A percentile compares a stretch with the other conserved stretches of the same genome.
Conservation (phyloP, 2,888 invertebrate species). For the Drosophila meridiana region DNA sequence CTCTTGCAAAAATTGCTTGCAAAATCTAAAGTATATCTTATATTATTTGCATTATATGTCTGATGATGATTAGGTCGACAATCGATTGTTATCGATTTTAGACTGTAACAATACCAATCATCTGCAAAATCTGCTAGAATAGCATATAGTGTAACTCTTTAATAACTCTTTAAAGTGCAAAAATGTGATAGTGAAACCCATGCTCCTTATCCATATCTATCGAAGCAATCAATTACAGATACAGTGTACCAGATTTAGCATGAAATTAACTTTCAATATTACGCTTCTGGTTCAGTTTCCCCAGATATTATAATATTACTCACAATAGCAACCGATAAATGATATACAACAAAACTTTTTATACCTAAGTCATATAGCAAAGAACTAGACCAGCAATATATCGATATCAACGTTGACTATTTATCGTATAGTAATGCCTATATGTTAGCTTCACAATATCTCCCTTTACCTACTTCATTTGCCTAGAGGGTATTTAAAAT, state of each 20-base stretch:
- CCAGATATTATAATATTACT: neutral
- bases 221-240: neutral
- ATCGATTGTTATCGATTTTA: neutral
- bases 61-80: neutral
- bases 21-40: no score
- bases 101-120: neutral
- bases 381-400: neutral
- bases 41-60: no score
- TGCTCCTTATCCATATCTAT: neutral
- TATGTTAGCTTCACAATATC: neutral
- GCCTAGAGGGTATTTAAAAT: constrained; percentile 2
- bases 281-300: neutral
- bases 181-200: no score
- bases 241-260: neutral
- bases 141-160: neutral
- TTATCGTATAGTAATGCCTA: neutral
- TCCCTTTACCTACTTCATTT: neutral
- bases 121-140: neutral
- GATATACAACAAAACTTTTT: neutral
- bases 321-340: no score
- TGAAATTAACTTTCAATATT: neutral
- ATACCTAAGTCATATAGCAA: no score
- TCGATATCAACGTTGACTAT: neutral
- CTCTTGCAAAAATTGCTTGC: no score
- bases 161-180: no score